Base-by-base conservation (phyloP, 2,888 invertebrate genomes). In the Morpho achilles region DNA sequence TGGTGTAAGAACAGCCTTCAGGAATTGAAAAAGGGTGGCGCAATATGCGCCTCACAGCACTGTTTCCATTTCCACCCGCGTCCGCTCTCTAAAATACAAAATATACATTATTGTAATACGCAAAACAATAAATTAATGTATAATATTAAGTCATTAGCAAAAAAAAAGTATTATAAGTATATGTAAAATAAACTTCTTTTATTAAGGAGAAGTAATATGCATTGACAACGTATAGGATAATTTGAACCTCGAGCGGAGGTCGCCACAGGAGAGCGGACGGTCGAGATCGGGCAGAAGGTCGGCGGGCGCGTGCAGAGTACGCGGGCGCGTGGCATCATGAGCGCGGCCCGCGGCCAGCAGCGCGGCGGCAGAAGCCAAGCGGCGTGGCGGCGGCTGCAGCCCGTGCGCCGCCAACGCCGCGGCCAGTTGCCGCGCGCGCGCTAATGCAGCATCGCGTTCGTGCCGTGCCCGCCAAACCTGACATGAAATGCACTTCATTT, bases 51-150 rank as follows among this genome's bases (percentile, higher is more conserved):
- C 91, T 95, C 96, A 96, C 94, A 96, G 96, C 92, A 96, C 96
- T 81, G 96, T 97, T 93, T 97, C 96, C 95, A 96, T 96, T 93
- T 97, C 96, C 74, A 96, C 96, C 95, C 90, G 94, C 92, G 83
- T 93, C 87, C 78, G 92, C 80, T 80, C 91, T 79, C 90, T 89
- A 79, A 45, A 85, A 87, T 45, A 55, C 46, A 56, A 10, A 39
- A 47, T 44, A 47, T 44, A 39, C 7, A 50, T 43, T 8, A 32
- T 39, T 44, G 9, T 7, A 41, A 7, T 49, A 23, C 8, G 7
- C 45, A n/a, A 45, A 10, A 43, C 7, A 8, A 43, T 7, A 7
- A 43, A 43, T 5, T 32, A 32, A 32, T 32, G 3, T 32, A 32
- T 32, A 32, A 32, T 32, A 1, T 5, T 32, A 32, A 32, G 32